phyloP scores from a whole-genome alignment of 2,797 vertebrate genomes.

The Enteromius trimaculatus region DNA sequence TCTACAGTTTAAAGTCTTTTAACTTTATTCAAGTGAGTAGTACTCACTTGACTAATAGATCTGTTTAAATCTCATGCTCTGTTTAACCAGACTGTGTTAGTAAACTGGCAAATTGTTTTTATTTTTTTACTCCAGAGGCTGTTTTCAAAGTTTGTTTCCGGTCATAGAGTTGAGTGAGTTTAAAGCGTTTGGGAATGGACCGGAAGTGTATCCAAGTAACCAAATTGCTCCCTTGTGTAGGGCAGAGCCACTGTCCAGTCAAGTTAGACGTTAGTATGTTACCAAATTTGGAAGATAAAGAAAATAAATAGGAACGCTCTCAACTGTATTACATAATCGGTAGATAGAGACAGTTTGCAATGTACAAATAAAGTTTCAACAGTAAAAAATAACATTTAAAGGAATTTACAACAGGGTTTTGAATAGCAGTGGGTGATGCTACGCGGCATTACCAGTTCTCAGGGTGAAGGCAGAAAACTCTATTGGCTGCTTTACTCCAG shows the following conservation, averaged over 20 bases:
- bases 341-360: neutral
- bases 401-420: neutral
- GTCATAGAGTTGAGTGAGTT: conserved; percentile 44
- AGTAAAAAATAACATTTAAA: neutral
- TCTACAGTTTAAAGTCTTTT: neutral
- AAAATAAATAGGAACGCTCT: neutral
- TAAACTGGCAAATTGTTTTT: conserved; percentile 46
- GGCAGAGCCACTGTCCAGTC: conserved; percentile 28
- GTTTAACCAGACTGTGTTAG: conserved; percentile 43
- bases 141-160: conserved; percentile 48
- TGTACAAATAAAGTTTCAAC: neutral
- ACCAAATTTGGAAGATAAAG: conserved; percentile 30
- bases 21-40: conserved; percentile 7
- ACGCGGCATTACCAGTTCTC: conserved; percentile 37
- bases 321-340: conserved; percentile 17
- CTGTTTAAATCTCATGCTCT: conserved; percentile 41
- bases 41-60: conserved; percentile 46
- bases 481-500: neutral
- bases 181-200: conserved; percentile 31
- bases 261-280: conserved; percentile 28
- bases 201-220: conserved; percentile 74
- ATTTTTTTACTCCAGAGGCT: conserved; percentile 22
- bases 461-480: conserved; percentile 35
- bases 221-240: conserved; percentile 55
- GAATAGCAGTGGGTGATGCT: neutral